phyloP scores from a whole-genome alignment of 2,888 invertebrate species.

The Athripsodes cinereus region DNA sequence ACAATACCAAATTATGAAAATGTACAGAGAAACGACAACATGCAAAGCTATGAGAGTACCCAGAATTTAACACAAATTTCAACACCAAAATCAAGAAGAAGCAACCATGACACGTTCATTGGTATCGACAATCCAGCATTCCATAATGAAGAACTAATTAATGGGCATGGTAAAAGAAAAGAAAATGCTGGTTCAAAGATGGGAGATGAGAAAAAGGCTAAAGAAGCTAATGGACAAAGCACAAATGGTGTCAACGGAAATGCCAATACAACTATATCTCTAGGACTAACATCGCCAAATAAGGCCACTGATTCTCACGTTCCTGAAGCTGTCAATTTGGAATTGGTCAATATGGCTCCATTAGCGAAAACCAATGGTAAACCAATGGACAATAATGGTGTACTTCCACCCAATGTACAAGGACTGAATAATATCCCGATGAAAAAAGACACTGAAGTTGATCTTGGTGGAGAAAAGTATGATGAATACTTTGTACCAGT shows the following conservation, averaged over 20 bases:
- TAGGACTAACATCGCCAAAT: conserved; percentile 32
- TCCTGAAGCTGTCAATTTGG: conserved; percentile 71
- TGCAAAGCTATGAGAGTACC: conserved; percentile 38
- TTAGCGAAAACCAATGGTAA: conserved; percentile 52
- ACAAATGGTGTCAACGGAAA: conserved; percentile 36
- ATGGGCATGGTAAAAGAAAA: conserved; percentile 42
- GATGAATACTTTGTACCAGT: conserved; percentile 83
- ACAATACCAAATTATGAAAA: conserved; percentile 30
- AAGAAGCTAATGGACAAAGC: conserved; percentile 23
- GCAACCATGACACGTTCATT: conserved; percentile 14
- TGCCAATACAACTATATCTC: conserved; percentile 31
- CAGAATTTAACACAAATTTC: conserved; percentile 34
- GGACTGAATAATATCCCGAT: conserved; percentile 43
- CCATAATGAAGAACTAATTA: conserved; percentile 38
- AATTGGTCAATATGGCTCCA: conserved; percentile 66
- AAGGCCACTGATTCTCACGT: conserved; percentile 28
- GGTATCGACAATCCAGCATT: conserved; percentile 47
- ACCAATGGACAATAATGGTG: conserved; percentile 36
- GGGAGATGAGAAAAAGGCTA: conserved; percentile 13
- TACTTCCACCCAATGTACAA: conserved; percentile 30
- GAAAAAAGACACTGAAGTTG: conserved; percentile 61
- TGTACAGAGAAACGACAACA: conserved; percentile 36
- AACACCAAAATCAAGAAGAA: conserved; percentile 32
- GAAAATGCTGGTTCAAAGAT: conserved; percentile 6
- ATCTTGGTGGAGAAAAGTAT: conserved; percentile 64